These are phyloP conservation scores for Drosophila mulleri DNA, from an alignment of 2,888 invertebrate genomes.

Conservation along the genomic window DNA sequence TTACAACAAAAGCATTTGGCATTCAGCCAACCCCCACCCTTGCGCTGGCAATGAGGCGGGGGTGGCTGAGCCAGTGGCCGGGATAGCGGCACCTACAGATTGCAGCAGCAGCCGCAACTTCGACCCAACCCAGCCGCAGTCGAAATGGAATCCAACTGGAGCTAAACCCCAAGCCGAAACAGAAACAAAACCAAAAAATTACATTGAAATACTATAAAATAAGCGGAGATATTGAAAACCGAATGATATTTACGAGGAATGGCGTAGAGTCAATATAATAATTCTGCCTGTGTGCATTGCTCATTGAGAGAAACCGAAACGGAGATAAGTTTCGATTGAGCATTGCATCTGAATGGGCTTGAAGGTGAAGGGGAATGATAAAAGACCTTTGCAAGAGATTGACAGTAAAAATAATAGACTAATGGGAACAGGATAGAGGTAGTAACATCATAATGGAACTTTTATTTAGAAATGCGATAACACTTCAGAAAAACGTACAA, in stretches of 20 bases:
- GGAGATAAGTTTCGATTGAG: not conserved
- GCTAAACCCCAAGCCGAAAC: not conserved
- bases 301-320: not conserved
- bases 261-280: not conserved
- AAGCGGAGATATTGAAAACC: not conserved
- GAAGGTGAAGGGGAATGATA: not conserved
- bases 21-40: conserved; percentile 15
- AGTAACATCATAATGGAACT: not conserved
- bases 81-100: conserved; percentile 10
- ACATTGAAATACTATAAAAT: not conserved
- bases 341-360: not conserved
- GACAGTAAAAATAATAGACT: not conserved
- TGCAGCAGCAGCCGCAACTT: conserved; percentile 20
- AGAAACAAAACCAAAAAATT: not conserved
- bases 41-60: not conserved
- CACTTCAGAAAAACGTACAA: too few species aligned
- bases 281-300: not conserved
- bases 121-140: not conserved
- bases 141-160: not conserved
- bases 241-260: not conserved
- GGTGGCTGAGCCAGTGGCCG: not conserved
- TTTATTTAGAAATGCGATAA: too few species aligned
- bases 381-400: not conserved
- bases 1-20: conserved; percentile 73
- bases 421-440: not conserved